Evolutionary conservation across 2,888 invertebrate species (phyloP).

Genomic region (Plagodis dolabraria): DNA sequence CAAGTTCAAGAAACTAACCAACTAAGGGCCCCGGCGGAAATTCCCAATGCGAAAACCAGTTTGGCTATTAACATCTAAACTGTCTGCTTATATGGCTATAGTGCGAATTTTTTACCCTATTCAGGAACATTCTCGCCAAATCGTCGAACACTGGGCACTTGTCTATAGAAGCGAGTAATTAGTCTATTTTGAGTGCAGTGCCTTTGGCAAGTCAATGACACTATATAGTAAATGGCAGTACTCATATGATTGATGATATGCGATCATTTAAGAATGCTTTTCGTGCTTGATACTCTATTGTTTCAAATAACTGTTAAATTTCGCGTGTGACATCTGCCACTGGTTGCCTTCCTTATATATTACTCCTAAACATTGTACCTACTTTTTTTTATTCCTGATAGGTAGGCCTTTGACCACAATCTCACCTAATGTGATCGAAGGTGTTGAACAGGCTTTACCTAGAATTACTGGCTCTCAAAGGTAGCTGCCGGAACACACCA

Average conservation of each 20-base stretch:
- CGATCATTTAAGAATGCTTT: conserved; percentile 22
- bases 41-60: conserved; percentile 34
- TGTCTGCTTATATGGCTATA: conserved; percentile 19
- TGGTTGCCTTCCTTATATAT: no score
- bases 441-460: no score
- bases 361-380: no score
- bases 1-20: conserved; percentile 22
- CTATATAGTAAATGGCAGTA: background rate
- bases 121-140: conserved; percentile 17
- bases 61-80: conserved; percentile 19
- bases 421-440: no score
- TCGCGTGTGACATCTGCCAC: no score
- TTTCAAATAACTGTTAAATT: background rate
- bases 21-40: conserved; percentile 28
- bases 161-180: conserved; percentile 23
- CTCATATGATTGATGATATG: conserved; percentile 27
- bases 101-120: conserved; percentile 27
- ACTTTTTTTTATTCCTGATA: no score
- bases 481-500: no score
- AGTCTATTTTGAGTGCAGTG: conserved; percentile 30
- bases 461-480: no score
- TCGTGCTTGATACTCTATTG: conserved; percentile 15
- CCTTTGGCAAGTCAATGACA: conserved; percentile 30
- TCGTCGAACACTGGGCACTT: conserved; percentile 23
- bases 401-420: no score